Evolutionary conservation across 2,888 invertebrate species (phyloP).

Genomic region (Mesoligia furuncula): DNA sequence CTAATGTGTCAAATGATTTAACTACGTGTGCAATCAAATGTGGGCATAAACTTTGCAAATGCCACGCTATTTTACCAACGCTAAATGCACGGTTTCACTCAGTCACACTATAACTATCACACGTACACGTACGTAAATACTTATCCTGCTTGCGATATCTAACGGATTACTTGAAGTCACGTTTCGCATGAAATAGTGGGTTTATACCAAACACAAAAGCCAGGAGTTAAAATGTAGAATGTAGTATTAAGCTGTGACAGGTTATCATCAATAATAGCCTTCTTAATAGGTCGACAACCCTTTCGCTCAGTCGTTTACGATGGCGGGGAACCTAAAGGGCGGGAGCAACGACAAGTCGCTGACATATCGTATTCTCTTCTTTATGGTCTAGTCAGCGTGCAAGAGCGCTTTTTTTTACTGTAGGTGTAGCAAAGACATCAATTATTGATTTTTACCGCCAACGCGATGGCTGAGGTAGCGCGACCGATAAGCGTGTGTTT

Average conservation of each 20-base stretch:
- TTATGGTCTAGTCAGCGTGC: slow-evolving; percentile 10
- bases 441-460: slow-evolving; percentile 50
- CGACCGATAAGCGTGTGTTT: slow-evolving; percentile 58
- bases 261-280: slow-evolving; percentile 40
- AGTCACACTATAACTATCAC: slow-evolving; percentile 1
- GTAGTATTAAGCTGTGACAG: slow-evolving; percentile 27
- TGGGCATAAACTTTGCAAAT: neutral
- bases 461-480: slow-evolving; percentile 40
- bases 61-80: neutral
- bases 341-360: slow-evolving; percentile 20
- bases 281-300: slow-evolving; percentile 39
- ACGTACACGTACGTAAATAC: slow-evolving; percentile 5
- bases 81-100: slow-evolving; percentile 20
- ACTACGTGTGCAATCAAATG: slow-evolving; percentile 2
- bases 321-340: slow-evolving; percentile 12
- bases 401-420: neutral
- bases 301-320: slow-evolving; percentile 28
- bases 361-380: slow-evolving; percentile 31
- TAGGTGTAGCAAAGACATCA: slow-evolving; percentile 23
- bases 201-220: slow-evolving; percentile 10
- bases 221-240: slow-evolving; percentile 33
- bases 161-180: slow-evolving; percentile 36
- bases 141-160: slow-evolving; percentile 21
- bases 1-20: neutral
- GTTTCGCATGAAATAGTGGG: slow-evolving; percentile 24